Base-by-base conservation (phyloP, 2,797 vertebrate genomes). In the Loriculus beryllinus region DNA sequence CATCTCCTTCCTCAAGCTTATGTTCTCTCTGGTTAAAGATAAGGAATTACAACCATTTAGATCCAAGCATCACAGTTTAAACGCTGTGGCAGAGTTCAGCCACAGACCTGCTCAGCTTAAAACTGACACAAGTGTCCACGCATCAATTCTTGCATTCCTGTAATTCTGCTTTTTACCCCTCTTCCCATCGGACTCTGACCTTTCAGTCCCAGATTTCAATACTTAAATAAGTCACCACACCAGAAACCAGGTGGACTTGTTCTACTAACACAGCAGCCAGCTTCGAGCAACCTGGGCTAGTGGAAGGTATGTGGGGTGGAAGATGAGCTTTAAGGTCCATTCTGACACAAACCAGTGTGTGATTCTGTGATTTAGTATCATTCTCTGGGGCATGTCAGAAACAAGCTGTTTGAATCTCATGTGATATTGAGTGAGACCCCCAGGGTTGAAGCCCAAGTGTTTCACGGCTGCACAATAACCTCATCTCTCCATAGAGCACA, bases 1-100 rank as follows among this genome's bases (percentile, higher is more conserved):
- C 96, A 33, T 64, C 82, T 25, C 95, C 97, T 65, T 91, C 97
- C 78, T 94, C 29, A 0, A 78, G 83, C 31, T 97, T 95, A 37
- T 15, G 88, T 57, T 97, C 97, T 94, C 92, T 96, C 98, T 98
- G 93, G 33, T 82, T 59, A 33, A 87, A 91, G 78, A 94, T 67
- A 94, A 43, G 7, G 43, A 93, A 96, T 84, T 43, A 19, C 52
- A 95, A 29, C 20, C 15, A 8, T 43, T 90, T 40, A 94, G 52
- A 70, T 14, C 17, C 47, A 70, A 67, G n/a, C 29, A 47, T 2
- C 43, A 7, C 4, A 4, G 49, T n/a, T 49, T 9, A 40, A 26
- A 26, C 1, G 28, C 26, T 2, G 19, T 6, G 68, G 29, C 42
- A 71, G 43, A 74, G 45, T 29, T 62, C 47, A 90, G 29, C 33